A percentile compares a stretch with the other conserved stretches of the same genome.
These are phyloP conservation scores for Drosophila helvetica DNA, from an alignment of 2,888 invertebrate genomes.

Conservation along the genomic window DNA sequence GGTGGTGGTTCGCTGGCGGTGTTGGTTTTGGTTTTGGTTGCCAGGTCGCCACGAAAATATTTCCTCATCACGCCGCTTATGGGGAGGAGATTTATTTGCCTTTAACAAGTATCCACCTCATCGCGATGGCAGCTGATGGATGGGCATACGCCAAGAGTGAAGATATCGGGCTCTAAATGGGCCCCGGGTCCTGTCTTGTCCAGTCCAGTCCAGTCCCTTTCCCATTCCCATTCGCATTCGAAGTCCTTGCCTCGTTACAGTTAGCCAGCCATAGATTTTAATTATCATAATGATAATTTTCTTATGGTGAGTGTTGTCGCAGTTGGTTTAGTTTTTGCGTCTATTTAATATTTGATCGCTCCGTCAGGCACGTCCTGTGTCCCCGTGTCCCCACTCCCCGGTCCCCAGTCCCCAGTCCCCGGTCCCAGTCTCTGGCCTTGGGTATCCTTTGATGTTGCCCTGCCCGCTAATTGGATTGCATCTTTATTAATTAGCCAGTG, in stretches of 20 bases:
- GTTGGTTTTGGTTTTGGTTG: background rate
- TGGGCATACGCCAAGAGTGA: constrained; percentile 7
- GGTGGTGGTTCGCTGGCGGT: background rate
- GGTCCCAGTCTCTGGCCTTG: background rate
- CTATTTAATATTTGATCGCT: constrained; percentile 68
- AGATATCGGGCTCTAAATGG: background rate
- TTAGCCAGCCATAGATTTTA: constrained; percentile 65
- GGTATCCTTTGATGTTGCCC: constrained; percentile 62
- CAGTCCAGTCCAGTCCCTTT: too few relatives aligned
- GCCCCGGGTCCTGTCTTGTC: background rate
- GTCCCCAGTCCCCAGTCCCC: too few relatives aligned
- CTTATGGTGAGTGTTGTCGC: constrained; percentile 46
- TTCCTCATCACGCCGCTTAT: background rate
- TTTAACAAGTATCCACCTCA: constrained; percentile 15
- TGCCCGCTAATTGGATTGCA: constrained; percentile 70
- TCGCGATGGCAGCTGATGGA: constrained; percentile 3
- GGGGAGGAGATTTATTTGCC: constrained; percentile 40
- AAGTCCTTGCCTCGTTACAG: constrained; percentile 39
- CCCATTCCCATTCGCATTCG: too few relatives aligned
- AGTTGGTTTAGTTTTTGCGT: constrained; percentile 56
- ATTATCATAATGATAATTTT: constrained; percentile 71
- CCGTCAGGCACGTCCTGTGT: background rate
- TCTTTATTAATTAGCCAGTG: constrained; percentile 69
- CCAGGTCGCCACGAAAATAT: background rate
- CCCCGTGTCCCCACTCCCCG: too few relatives aligned